phyloP scores from a whole-genome alignment of 2,113 vertebrate genomes.

The Rhagologus leucostigma region DNA sequence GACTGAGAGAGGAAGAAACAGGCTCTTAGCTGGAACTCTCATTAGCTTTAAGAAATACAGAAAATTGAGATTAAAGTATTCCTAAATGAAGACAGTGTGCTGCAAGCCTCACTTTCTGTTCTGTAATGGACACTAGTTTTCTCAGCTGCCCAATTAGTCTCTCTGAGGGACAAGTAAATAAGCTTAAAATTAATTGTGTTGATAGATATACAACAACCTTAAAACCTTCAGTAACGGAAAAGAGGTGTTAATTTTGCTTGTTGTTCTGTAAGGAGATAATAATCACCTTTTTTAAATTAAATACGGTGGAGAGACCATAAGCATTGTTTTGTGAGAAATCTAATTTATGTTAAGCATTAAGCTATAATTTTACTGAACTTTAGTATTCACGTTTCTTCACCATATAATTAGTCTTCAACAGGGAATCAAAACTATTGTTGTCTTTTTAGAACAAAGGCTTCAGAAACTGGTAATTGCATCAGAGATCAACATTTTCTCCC shows the following conservation, averaged over 20 bases:
- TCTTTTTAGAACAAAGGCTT: constrained; percentile 57
- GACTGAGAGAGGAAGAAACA: neutral
- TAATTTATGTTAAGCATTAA: constrained; percentile 65
- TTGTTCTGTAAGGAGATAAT: constrained; percentile 43
- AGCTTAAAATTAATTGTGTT: constrained; percentile 23
- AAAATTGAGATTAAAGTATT: neutral
- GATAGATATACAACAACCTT: constrained; percentile 17
- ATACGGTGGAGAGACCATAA: constrained; percentile 3
- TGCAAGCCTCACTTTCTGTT: neutral
- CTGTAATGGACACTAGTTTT: neutral
- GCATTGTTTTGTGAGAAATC: constrained; percentile 55
- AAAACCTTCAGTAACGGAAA: constrained; percentile 2
- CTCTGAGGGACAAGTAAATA: neutral
- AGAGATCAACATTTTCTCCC: constrained; percentile 20
- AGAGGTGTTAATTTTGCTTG: constrained; percentile 36
- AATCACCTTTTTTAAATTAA: constrained; percentile 58
- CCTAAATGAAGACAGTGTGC: neutral
- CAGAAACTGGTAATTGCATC: constrained; percentile 63
- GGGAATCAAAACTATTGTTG: constrained; percentile 62
- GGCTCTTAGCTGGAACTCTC: neutral
- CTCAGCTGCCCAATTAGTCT: neutral
- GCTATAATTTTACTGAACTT: constrained; percentile 64
- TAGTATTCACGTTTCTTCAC: constrained; percentile 59
- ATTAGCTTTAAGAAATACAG: neutral
- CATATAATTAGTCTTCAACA: constrained; percentile 64